Evolutionary conservation across 1,140 invertebrate species (phyloP).

Genomic region (Zaprionus vittiger): DNA sequence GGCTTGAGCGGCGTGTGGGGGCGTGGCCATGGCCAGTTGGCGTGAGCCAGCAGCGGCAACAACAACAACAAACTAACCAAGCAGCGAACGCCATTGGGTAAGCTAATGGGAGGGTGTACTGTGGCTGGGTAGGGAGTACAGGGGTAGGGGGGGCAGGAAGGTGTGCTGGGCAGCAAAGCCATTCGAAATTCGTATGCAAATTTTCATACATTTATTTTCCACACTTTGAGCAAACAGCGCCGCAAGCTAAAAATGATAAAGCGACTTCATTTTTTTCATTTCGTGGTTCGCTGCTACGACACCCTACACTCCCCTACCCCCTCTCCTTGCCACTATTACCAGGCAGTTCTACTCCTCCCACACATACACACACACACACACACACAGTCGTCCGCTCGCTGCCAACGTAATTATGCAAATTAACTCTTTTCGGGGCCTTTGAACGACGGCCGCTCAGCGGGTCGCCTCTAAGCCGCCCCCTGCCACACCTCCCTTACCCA

Average conservation of each 20-base stretch:
- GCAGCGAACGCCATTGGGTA: slow-evolving; percentile 50
- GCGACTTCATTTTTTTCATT: slow-evolving; percentile 70
- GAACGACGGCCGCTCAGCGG: slow-evolving; percentile 56
- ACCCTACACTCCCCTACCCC: background rate
- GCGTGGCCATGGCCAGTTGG: slow-evolving; percentile 46
- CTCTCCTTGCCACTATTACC: too few relatives aligned
- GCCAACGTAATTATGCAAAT: slow-evolving; percentile 78
- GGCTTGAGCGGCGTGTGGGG: background rate
- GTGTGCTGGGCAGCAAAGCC: slow-evolving; percentile 36
- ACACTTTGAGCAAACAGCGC: slow-evolving; percentile 76
- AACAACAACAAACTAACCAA: background rate
- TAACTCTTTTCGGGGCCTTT: slow-evolving; percentile 79
- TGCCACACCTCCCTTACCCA: background rate
- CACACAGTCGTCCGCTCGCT: slow-evolving; percentile 1
- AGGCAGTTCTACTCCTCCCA: slow-evolving; percentile 7
- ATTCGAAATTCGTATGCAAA: slow-evolving; percentile 79
- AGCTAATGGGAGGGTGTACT: background rate
- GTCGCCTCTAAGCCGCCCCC: slow-evolving; percentile 33
- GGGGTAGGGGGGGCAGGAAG: slow-evolving; percentile 8
- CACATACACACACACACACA: slow-evolving; percentile 14
- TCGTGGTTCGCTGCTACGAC: slow-evolving; percentile 49
- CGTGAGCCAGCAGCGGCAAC: background rate
- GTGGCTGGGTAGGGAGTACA: background rate
- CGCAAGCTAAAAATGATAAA: slow-evolving; percentile 80
- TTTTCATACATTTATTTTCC: slow-evolving; percentile 81